Evolutionary conservation across 2,113 vertebrate genomes (phyloP), one percentile per base, ranked within the genome.

Genomic region (Pelecanoides urinatrix): DNA sequence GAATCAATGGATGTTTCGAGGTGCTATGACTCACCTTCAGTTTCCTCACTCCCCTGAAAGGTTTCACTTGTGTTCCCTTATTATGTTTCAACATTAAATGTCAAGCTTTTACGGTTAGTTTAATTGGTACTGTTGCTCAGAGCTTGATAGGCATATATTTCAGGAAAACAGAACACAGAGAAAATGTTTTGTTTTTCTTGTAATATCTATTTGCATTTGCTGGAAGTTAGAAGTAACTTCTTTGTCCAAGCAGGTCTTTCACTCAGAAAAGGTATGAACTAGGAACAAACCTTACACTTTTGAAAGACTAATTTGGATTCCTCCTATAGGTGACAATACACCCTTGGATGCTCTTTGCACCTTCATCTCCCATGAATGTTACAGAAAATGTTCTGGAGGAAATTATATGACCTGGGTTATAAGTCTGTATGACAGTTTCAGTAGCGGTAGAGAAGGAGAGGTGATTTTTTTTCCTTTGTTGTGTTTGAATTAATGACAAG

Each of bases 21-120:
- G 56, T 92, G 80, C 25, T 89, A 10, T 95, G 92, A 95, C 83
- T 94, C 91, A 94, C 80, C 73, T 92, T 94, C 81, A 62, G 58
- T 85, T 91, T 82, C 84, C 70, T 89, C 71, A 59, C 18, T 92
- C 32, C n/a, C 34, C 25, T 78, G 66, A 62, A 85, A 92, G 42
- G 32, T 88, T 95, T 96, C 12, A 53, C 27, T 90, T 92, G 44
- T 80, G 44, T 52, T 93, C 44, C 29, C 27, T 92, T 90, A 80
- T 84, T 91, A 88, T 76, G 77, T 78, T 94, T 92, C 94, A 90
- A 59, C 61, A 80, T 26, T 88, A 93, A 90, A 94, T 80, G 83
- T 91, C 77, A 92, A 74, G 65, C 16, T 81, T 95, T 97, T 84
- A 87, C 34, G 19, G 72, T 76, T 92, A 75, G 36, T 90, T 96